Base-by-base conservation (phyloP, 2,888 invertebrate genomes). In the Acheta domesticus region DNA sequence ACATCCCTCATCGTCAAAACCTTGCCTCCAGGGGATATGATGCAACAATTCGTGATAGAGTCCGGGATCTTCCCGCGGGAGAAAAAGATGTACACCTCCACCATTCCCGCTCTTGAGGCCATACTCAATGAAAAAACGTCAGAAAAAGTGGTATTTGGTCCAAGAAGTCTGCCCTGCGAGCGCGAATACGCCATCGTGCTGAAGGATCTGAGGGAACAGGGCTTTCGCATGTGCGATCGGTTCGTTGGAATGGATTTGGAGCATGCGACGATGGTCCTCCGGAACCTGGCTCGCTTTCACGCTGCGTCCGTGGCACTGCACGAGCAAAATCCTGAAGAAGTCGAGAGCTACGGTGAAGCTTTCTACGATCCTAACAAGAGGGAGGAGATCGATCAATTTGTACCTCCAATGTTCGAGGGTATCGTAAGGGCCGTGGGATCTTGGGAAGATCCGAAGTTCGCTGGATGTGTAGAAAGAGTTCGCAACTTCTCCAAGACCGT, bases 171-270 rank as follows among this genome's bases (percentile, higher is more conserved):
- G 62, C 16, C 14, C n/a, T 62, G 62, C 8, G 62, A 76, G 12
- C n/a, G 75, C 3, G 21, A 50, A 19, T 12, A 78, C 36, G 77
- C 75, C 14, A 49, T 81, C 48, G 23, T 80, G 20, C 75, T 81
- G 23, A 80, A 78, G 49, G 81, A 81, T 73, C 75, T 80, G 19
- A 49, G n/a, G 2, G 4, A 21, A 16, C 23, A 48, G 8, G 82
- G 82, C n/a, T 80, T 73, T 78, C 74, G 76, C 20, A 80, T 80
- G 81, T 79, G 80, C n/a, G 80, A 80, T 77, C 62, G 82, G 19
- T 20, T 49, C 14, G 36, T 4, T 11, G 78, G 81, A 11, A 77
- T 82, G 36, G 79, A 81, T 49, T 48, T 81, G 14, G 49, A 5
- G 48, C 80, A 79, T 74, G 14, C 50, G n/a, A 23, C 11, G 48